Evolutionary conservation across 2,797 vertebrate genomes (phyloP).

Genomic region (Argya squamiceps): DNA sequence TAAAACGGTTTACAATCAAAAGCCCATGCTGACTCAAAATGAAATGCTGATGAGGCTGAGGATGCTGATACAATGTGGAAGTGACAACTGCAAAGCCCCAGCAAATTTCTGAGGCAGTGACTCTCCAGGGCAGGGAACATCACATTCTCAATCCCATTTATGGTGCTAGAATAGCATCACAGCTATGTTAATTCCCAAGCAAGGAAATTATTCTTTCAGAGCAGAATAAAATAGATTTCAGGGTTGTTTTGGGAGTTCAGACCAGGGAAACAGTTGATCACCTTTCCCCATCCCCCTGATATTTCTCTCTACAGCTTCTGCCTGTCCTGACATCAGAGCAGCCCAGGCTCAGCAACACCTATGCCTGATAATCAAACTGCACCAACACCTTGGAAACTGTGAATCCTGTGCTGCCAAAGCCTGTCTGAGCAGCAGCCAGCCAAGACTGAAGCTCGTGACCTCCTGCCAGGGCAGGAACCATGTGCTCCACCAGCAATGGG

Average conservation of each 20-base stretch:
- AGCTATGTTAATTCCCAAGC: not conserved
- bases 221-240: conserved; percentile 27
- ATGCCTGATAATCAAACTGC: not conserved
- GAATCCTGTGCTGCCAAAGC: not conserved
- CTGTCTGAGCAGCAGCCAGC: not conserved
- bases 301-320: not conserved
- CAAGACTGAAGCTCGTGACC: not conserved
- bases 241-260: conserved; percentile 20
- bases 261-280: not conserved
- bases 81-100: not conserved
- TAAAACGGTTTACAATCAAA: not conserved
- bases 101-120: not conserved
- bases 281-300: not conserved
- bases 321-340: not conserved
- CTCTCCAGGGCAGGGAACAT: conserved; percentile 29
- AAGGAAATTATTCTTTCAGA: conserved; percentile 21
- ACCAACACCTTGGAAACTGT: not conserved
- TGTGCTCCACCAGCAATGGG: not conserved
- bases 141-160: conserved; percentile 27
- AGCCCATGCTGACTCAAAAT: not conserved
- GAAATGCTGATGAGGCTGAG: not conserved
- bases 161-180: conserved; percentile 31
- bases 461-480: not conserved
- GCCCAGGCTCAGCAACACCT: not conserved
- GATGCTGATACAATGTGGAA: not conserved